Base-by-base conservation (phyloP, 2,888 invertebrate genomes). In the Dendrolimus pini region DNA sequence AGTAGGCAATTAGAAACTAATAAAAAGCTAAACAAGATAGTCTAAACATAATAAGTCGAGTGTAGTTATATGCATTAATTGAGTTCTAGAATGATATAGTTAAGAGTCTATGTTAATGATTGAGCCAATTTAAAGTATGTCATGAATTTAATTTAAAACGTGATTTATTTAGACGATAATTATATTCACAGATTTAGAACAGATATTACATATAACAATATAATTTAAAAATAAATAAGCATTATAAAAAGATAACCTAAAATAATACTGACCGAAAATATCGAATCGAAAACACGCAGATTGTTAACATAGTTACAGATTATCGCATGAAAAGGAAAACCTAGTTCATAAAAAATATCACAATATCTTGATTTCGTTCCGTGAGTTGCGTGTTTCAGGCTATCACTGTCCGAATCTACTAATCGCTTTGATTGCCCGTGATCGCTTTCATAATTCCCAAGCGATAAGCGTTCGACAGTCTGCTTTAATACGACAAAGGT, bases 391-490 rank as follows among this genome's bases (percentile, higher is more conserved):
- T 65, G 59, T 47, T 47, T 47, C 47, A 60, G 55, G 56, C 52
- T 59, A 54, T 61, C 60, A 63, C 58, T 62, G 60, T 66, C 65
- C 68, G 70, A 60, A 47, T 47, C 9, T 47, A 67, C 64, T 69
- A 72, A 77, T 77, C 75, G 75, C 68, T 68, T 66, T 68, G 72
- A 75, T 76, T 75, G 71, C 62, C 55, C 66, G 71, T 67, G 61
- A 69, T 69, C 64, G 67, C 68, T 77, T 75, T 77, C 70, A 72
- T 75, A 80, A 80, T 72, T 68, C 63, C 60, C 59, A 57, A 56
- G 62, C 71, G 78, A 80, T 78, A 77, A 75, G 66, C 61, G 58
- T 60, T 65, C 67, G 64, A 72, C 68, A 66, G 67, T 74, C 70
- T 72, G 70, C 74, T 67, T 67, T 63, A 69, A 66, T 61, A 64